These are phyloP conservation scores for Belonocnema kinseyi DNA, from an alignment of 1,140 invertebrate species.

Conservation along the genomic window DNA sequence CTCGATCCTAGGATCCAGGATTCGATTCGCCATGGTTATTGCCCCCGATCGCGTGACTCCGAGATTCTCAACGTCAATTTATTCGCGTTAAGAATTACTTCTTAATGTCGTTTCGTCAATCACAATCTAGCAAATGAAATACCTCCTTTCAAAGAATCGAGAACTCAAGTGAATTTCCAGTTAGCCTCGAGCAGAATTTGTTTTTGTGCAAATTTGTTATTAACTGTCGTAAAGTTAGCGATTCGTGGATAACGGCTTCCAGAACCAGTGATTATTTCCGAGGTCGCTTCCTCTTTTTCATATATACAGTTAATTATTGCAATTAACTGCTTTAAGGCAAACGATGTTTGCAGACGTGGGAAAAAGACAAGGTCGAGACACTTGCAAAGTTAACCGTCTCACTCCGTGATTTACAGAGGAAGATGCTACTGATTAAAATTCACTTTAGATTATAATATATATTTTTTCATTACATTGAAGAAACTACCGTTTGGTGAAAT, in stretches of 20 bases:
- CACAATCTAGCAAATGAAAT: no score
- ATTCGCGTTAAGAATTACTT: not conserved
- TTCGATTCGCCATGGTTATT: constrained; percentile 59
- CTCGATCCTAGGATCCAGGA: constrained; percentile 37
- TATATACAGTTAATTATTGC: constrained; percentile 5
- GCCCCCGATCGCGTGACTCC: constrained; percentile 59
- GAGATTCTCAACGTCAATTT: not conserved
- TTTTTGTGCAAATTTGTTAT: constrained; percentile 18
- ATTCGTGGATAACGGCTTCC: constrained; percentile 3
- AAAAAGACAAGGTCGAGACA: constrained; percentile 26
- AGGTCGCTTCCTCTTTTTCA: constrained; percentile 23
- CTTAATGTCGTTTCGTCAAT: no score
- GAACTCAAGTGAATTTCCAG: no score
- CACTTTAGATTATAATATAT: no score
- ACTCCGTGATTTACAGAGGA: not conserved
- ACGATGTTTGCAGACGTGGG: constrained; percentile 8
- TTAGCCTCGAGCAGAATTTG: not conserved
- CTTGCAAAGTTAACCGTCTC: constrained; percentile 8
- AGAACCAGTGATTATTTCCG: constrained; percentile 14
- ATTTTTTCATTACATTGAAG: no score
- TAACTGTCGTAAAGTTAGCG: constrained; percentile 3
- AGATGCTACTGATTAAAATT: not conserved
- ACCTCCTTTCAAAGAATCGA: no score
- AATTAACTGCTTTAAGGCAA: constrained; percentile 13
- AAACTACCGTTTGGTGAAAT: no score